phyloP scores from a whole-genome alignment of 2,797 vertebrate species.

The Sebastes alutus region DNA sequence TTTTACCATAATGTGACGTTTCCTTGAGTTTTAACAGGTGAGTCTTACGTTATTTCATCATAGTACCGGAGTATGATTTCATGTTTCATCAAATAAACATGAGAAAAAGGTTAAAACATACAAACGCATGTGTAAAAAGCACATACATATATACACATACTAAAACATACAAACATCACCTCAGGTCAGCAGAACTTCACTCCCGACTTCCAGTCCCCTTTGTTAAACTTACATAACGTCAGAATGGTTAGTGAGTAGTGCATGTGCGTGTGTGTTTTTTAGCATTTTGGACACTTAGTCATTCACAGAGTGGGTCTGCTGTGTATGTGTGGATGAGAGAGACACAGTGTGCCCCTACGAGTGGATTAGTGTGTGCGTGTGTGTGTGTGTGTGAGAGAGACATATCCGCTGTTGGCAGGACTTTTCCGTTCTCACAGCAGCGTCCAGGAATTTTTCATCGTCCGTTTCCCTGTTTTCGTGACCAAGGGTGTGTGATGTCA shows the following conservation, averaged over 20 bases:
- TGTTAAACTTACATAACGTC: slow-evolving; percentile 33
- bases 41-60: neutral
- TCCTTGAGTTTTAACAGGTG: neutral
- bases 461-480: slow-evolving; percentile 59
- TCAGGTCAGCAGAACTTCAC: neutral
- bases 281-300: slow-evolving; percentile 11
- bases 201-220: neutral
- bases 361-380: slow-evolving; percentile 23
- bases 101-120: neutral
- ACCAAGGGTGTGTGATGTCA: slow-evolving; percentile 68
- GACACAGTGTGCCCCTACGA: slow-evolving; percentile 15
- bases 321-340: slow-evolving; percentile 29
- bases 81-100: neutral
- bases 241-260: slow-evolving; percentile 20
- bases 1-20: slow-evolving; percentile 5
- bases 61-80: neutral
- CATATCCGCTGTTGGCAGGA: slow-evolving; percentile 63
- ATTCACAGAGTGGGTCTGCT: slow-evolving; percentile 20
- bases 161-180: slow-evolving; percentile 15
- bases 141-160: neutral
- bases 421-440: slow-evolving; percentile 69
- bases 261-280: neutral
- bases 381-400: slow-evolving; percentile 13
- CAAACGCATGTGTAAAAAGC: neutral
- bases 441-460: slow-evolving; percentile 70